Evolutionary conservation across 1,140 invertebrate genomes (phyloP).

Genomic region (Diachasmimorpha longicaudata): DNA sequence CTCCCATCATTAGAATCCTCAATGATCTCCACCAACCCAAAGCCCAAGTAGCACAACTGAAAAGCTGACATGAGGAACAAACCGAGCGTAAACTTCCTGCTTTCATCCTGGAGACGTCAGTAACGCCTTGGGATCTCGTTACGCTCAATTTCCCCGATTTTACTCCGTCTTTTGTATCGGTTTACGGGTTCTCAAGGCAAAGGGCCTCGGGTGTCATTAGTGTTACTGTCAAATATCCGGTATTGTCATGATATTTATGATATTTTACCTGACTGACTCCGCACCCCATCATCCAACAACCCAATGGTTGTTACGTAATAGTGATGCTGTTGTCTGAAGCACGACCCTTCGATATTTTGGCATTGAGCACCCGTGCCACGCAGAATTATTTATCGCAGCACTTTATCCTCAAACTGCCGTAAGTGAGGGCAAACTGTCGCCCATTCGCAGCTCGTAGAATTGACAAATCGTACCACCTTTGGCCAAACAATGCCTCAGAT

Average conservation of each 20-base stretch:
- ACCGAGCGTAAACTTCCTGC: slow-evolving; percentile 43
- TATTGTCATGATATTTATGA: slow-evolving; percentile 48
- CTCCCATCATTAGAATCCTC: slow-evolving; percentile 52
- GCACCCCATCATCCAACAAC: background rate
- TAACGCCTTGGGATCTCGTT: slow-evolving; percentile 31
- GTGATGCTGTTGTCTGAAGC: slow-evolving; percentile 10
- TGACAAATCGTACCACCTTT: slow-evolving; percentile 25
- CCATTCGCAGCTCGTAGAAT: slow-evolving; percentile 16
- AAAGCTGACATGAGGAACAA: slow-evolving; percentile 19
- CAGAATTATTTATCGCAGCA: slow-evolving; percentile 17
- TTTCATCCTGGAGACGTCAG: slow-evolving; percentile 18
- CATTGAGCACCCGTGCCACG: background rate
- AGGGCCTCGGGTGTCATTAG: slow-evolving; percentile 41
- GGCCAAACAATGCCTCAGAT: background rate
- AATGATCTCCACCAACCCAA: slow-evolving; percentile 1
- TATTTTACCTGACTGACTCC: slow-evolving; percentile 42
- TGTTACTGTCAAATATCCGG: slow-evolving; percentile 46
- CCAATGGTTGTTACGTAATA: slow-evolving; percentile 13
- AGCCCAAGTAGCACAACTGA: background rate
- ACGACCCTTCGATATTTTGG: background rate
- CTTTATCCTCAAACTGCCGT: slow-evolving; percentile 17
- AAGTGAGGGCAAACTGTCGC: background rate
- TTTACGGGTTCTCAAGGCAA: slow-evolving; percentile 42
- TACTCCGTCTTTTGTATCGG: slow-evolving; percentile 42
- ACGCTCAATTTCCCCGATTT: slow-evolving; percentile 58